These are phyloP conservation scores for Macaria liturata DNA, from an alignment of 2,888 invertebrate species.

Conservation along the genomic window DNA sequence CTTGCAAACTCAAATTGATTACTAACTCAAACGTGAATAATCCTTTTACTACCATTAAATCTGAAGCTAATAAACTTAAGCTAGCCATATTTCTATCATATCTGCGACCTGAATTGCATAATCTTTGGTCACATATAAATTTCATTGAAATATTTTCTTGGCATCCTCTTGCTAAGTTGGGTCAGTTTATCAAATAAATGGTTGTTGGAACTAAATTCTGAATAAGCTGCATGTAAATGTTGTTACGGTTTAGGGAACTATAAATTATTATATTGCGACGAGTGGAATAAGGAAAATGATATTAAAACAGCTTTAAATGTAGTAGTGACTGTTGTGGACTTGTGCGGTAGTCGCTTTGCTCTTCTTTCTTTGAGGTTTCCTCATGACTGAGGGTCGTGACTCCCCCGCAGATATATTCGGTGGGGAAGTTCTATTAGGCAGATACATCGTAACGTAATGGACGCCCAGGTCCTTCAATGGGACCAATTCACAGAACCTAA, in stretches of 20 bases:
- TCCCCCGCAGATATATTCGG: too few species aligned
- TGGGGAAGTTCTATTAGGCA: too few species aligned
- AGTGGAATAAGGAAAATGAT: too few species aligned
- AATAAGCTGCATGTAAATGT: constrained; percentile 5
- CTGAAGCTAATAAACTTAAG: not conserved
- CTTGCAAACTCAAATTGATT: not conserved
- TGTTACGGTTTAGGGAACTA: constrained; percentile 5
- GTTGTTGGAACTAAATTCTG: constrained; percentile 17
- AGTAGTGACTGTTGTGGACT: too few species aligned
- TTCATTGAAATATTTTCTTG: constrained; percentile 31
- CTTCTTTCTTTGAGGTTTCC: too few species aligned
- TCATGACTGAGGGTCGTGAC: too few species aligned
- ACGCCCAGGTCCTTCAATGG: too few species aligned
- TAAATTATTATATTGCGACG: not conserved
- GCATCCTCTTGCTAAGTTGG: constrained; percentile 21
- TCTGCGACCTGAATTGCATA: constrained; percentile 5
- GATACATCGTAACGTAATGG: too few species aligned
- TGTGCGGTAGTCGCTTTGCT: too few species aligned
- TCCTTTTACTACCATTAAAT: constrained; percentile 6
- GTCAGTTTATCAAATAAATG: constrained; percentile 25
- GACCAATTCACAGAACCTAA: too few species aligned
- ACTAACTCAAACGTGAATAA: constrained; percentile 5
- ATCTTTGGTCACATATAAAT: constrained; percentile 23
- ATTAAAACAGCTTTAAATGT: too few species aligned
- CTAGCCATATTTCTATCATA: constrained; percentile 1